phyloP scores from a whole-genome alignment of 2,113 vertebrate genomes.

The Azemiops feae region DNA sequence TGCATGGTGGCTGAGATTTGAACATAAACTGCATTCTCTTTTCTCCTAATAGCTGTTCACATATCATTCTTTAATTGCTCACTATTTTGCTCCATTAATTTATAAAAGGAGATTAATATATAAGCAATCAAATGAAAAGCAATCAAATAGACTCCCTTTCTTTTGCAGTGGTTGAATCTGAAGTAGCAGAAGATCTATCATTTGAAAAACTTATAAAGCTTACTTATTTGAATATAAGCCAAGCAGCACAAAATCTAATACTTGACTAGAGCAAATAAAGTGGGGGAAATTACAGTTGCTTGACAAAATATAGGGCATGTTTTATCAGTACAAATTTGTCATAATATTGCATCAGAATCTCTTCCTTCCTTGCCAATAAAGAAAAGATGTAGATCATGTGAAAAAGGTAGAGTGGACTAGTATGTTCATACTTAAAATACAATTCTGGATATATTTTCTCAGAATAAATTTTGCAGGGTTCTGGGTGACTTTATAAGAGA shows the following conservation, averaged over 20 bases:
- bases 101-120: conserved; percentile 33
- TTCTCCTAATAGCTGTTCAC: not conserved
- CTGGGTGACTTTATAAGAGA: not conserved
- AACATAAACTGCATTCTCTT: conserved; percentile 19
- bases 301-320: not conserved
- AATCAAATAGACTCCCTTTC: not conserved
- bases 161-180: conserved; percentile 29
- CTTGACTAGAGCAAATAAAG: conserved; percentile 17
- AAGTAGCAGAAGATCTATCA: conserved; percentile 5
- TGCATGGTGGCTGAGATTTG: not conserved
- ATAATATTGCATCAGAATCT: not conserved
- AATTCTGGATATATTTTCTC: not conserved
- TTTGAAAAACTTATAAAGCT: conserved; percentile 23
- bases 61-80: conserved; percentile 25
- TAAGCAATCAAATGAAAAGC: conserved; percentile 7
- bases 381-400: not conserved
- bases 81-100: conserved; percentile 15
- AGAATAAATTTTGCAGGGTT: not conserved
- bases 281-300: too few relatives aligned
- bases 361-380: not conserved
- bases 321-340: not conserved
- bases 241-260: not conserved
- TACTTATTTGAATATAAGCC: conserved; percentile 31
- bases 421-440: not conserved
- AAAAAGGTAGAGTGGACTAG: not conserved